Percentiles rank a stretch among this genome's conserved stretches.
These are phyloP conservation scores for Parauchenoglanis ngamensis DNA, from an alignment of 2,797 vertebrate species.

Conservation along the genomic window DNA sequence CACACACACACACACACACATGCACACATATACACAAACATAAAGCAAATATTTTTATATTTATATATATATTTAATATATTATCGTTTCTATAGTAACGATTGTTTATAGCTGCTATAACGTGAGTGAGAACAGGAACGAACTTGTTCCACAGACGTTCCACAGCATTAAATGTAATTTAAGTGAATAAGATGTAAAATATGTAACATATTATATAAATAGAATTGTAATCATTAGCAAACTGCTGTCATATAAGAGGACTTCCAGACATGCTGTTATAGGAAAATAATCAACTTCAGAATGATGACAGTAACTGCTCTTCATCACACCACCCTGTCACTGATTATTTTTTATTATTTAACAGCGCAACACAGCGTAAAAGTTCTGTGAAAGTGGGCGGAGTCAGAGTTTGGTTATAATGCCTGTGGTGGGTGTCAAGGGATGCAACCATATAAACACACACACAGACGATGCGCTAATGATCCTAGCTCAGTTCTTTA, in stretches of 20 bases:
- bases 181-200: too few relatives aligned
- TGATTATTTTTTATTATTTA: neutral
- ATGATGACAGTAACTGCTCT: neutral
- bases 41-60: neutral
- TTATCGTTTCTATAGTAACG: neutral
- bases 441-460: neutral
- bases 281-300: neutral
- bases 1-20: neutral
- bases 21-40: neutral
- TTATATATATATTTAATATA: too few relatives aligned
- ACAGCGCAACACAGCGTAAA: neutral
- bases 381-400: neutral
- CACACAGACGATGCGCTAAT: slow-evolving; percentile 2
- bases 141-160: neutral
- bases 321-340: neutral
- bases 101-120: neutral
- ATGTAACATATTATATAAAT: too few relatives aligned
- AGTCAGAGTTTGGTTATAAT: neutral
- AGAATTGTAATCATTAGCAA: too few relatives aligned
- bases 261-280: too few relatives aligned
- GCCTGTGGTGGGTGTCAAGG: neutral
- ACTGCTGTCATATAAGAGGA: too few relatives aligned
- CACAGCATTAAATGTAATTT: too few relatives aligned
- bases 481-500: slow-evolving; percentile 20
- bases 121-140: too few relatives aligned